Evolutionary conservation across 2,888 invertebrate genomes (phyloP), one percentile per base, ranked within the genome.

Genomic region (Sericinus montela): DNA sequence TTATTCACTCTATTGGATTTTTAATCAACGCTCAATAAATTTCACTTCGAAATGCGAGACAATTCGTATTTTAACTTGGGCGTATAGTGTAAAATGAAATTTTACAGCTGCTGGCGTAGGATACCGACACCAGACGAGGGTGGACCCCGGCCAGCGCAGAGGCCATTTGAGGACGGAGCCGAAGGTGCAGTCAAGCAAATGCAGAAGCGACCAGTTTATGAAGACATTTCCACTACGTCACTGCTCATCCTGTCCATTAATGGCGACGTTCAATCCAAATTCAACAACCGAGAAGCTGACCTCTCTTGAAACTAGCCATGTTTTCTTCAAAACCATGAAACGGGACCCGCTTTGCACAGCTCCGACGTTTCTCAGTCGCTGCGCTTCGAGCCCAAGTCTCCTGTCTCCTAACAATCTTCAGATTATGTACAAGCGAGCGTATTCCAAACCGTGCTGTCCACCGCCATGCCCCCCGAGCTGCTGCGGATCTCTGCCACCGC

Each of bases 91-190:
- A 65, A 19, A 66, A 66, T 65, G 76, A 75, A 71, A 43, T 69
- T 81, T 84, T 84, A 62, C 84, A 84, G 84, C 78, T 60, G 55
- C 67, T 61, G 73, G 73, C 66, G 69, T 61, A 60, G 60, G 64
- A 58, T 59, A 65, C 58, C 69, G 73, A 66, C 67, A 70, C 55
- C 29, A n/a, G n/a, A 56, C 59, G 69, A 70, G 58, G 67, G 60
- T 63, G 37, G 19, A 30, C 23, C 10, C 40, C n/a, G 40, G 36
- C 41, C 30, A 29, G 45, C 13, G 16, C 9, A 11, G 28, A 28
- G 9, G 8, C 29, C 30, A 23, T 14, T 14, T 19, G 32, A 36
- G 19, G 41, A 4, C 11, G 36, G 52, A 64, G 55, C 19, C 63
- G 63, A 57, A 57, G 41, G 57, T 52, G 63, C 58, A 59, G 57